Base-by-base conservation (phyloP, 2,113 vertebrate genomes). In the Leucopternis melanops region DNA sequence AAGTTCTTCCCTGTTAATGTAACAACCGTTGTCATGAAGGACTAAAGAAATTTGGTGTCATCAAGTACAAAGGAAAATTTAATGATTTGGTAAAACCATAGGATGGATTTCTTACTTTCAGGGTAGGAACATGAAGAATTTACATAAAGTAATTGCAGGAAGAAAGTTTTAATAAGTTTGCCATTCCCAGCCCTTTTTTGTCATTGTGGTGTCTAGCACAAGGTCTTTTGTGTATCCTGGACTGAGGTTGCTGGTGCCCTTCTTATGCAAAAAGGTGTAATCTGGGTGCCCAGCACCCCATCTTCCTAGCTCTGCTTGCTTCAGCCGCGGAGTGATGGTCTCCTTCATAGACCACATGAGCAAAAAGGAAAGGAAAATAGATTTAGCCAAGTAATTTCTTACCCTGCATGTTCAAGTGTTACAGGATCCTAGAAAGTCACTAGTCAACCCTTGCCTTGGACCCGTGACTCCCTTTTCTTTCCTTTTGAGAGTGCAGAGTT, bases 91-190 rank as follows among this genome's bases (percentile, higher is more conserved):
- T 94, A 85, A 87, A 94, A 74, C 15, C 32, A 55, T 34, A 67
- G 67, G 50, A 71, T 59, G 29, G 15, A 90, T 81, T 93, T 88
- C 32, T 47, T 81, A 36, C 29, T 94, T 81, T 88, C 31, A 52
- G 63, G 17, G 11, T 79, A 77, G 66, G 36, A 82, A 38, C 3
- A 5, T 82, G 63, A 96, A 92, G n/a, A 93, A 84, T 97, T 96
- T 95, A 66, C 42, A 85, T 94, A 36, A 81, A 97, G 65, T 94
- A 96, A 93, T 86, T 94, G 45, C 36, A 90, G 81, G 73, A 72
- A 91, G 80, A 78, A 94, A 70, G 18, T 91, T 97, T 89, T 90
- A 88, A 23, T 86, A 75, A 71, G 59, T 92, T 71, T 78, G 25
- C 54, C 4, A 1, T 88, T 86, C 13, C 32, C 20, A 69, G 27